Percentiles rank a stretch among this genome's conserved stretches.
Evolutionary conservation across 2,888 invertebrate species (phyloP).

Genomic region (Plagiodera versicolora): DNA sequence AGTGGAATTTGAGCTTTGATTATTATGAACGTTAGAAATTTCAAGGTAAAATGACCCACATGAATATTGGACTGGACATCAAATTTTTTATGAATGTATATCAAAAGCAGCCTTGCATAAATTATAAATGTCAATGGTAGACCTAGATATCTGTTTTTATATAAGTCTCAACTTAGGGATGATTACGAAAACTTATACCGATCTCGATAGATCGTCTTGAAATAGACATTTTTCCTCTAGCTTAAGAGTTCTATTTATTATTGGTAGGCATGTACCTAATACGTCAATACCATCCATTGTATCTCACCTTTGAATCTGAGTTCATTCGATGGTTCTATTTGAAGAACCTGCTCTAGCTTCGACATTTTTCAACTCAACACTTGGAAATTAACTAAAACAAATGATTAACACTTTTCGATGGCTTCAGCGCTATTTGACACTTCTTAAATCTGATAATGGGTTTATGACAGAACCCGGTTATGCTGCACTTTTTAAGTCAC

Average conservation of each 20-base stretch:
- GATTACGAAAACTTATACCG: background rate
- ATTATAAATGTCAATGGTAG: background rate
- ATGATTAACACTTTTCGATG: slow-evolving; percentile 21
- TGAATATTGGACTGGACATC: background rate
- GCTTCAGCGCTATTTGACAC: background rate
- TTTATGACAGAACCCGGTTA: slow-evolving; percentile 52
- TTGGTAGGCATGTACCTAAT: slow-evolving; percentile 26
- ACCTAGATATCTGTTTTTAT: background rate
- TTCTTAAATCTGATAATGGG: slow-evolving; percentile 11
- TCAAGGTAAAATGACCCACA: background rate
- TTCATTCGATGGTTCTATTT: slow-evolving; percentile 86
- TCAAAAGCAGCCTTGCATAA: background rate
- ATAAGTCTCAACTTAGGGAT: background rate
- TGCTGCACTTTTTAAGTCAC: slow-evolving; percentile 42
- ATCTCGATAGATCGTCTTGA: slow-evolving; percentile 2
- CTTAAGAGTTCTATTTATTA: slow-evolving; percentile 23
- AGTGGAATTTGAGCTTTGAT: background rate
- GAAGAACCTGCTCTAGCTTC: slow-evolving; percentile 77
- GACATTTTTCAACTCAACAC: slow-evolving; percentile 58
- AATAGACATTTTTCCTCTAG: slow-evolving; percentile 15
- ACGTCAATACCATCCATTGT: slow-evolving; percentile 34
- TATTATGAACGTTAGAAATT: background rate
- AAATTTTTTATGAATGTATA: background rate
- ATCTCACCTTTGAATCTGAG: slow-evolving; percentile 86
- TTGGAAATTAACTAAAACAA: slow-evolving; percentile 36